Percentiles rank a stretch among this genome's conserved stretches.
These are phyloP conservation scores for Spodoptera picta DNA, from an alignment of 2,888 invertebrate genomes.

Conservation along the genomic window DNA sequence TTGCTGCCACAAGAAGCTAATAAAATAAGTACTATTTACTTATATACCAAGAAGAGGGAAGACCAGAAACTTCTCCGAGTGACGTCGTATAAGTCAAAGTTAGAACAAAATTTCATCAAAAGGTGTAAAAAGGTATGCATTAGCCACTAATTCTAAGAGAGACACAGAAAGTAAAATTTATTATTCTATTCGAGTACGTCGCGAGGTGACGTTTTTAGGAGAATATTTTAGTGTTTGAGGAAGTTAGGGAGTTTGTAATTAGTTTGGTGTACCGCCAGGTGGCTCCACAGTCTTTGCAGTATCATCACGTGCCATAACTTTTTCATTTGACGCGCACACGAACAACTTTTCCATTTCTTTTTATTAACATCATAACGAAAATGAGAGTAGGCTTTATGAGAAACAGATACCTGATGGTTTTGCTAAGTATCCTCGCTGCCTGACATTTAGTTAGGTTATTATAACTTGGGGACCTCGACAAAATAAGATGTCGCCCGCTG, in stretches of 20 bases:
- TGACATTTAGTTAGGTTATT: slow-evolving; percentile 58
- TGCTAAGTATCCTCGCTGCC: slow-evolving; percentile 68
- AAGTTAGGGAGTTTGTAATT: slow-evolving; percentile 86
- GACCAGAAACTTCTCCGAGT: too few relatives aligned
- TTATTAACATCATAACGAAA: slow-evolving; percentile 88
- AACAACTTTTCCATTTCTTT: slow-evolving; percentile 87
- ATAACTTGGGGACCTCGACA: slow-evolving; percentile 48
- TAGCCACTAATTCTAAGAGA: slow-evolving; percentile 59
- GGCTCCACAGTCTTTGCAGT: slow-evolving; percentile 80
- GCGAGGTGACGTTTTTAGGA: slow-evolving; percentile 85
- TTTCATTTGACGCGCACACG: slow-evolving; percentile 87
- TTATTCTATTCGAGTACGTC: slow-evolving; percentile 76
- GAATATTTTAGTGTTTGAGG: slow-evolving; percentile 87
- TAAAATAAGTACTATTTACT: too few relatives aligned
- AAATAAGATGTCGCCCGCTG: slow-evolving; percentile 49
- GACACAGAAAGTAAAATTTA: slow-evolving; percentile 71
- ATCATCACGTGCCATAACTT: slow-evolving; percentile 88
- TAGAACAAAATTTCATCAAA: slow-evolving; percentile 33
- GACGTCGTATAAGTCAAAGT: background rate
- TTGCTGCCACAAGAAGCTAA: too few relatives aligned
- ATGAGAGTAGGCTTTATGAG: slow-evolving; percentile 85
- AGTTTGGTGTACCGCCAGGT: slow-evolving; percentile 84
- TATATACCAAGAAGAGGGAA: too few relatives aligned
- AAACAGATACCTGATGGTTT: slow-evolving; percentile 81
- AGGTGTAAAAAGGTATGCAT: slow-evolving; percentile 55